Conservation (phyloP, 2,113 vertebrate genomes). For the Otis tarda region DNA sequence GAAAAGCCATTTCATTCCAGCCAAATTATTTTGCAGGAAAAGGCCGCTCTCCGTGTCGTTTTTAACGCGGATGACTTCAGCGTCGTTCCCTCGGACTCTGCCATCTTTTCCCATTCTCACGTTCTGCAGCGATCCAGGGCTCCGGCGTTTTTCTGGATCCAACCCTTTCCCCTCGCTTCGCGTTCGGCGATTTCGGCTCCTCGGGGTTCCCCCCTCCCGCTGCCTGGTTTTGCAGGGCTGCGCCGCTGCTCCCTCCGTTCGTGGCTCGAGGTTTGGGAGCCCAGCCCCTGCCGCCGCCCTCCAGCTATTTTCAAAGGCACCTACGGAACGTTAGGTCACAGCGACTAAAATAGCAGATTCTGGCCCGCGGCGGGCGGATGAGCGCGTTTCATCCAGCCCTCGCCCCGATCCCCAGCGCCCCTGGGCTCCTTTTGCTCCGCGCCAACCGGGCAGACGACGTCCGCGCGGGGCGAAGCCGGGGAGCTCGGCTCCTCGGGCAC, state of each 20-base stretch:
- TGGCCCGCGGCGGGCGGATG: not conserved
- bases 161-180: accelerated
- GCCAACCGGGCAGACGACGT: accelerated
- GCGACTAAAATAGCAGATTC: conserved; percentile 39
- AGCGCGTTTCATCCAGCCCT: conserved; percentile 21
- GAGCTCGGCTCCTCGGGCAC: not conserved
- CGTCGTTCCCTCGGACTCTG: not conserved
- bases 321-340: conserved; percentile 36
- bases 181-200: not conserved
- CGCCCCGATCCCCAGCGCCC: not conserved
- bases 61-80: not conserved
- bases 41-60: not conserved
- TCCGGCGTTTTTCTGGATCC: not conserved
- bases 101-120: not conserved
- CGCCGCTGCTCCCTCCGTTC: not conserved
- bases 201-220: accelerated
- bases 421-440: not conserved
- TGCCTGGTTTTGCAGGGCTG: not conserved
- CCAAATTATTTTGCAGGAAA: conserved; percentile 1
- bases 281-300: not conserved
- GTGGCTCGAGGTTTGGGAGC: accelerated
- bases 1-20: not conserved
- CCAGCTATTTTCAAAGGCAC: conserved; percentile 6
- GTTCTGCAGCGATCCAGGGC: accelerated
- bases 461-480: not conserved